These are phyloP conservation scores for Epinotia brunnichana DNA, from an alignment of 2,888 invertebrate genomes.

Conservation along the genomic window DNA sequence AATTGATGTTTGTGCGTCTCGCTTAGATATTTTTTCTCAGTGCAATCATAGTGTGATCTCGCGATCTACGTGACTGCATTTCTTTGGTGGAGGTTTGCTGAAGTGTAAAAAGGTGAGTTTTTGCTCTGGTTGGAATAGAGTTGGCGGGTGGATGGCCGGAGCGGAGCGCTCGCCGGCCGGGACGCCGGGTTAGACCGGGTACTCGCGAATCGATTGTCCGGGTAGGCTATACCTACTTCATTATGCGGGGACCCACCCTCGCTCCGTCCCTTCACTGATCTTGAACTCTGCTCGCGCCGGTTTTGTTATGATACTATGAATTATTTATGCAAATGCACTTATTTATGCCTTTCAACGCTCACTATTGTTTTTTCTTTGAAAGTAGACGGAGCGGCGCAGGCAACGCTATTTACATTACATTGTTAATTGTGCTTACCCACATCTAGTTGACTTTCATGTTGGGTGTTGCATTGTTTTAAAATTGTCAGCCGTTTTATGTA, in stretches of 20 bases:
- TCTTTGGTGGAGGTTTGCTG: conserved; percentile 73
- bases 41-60: conserved; percentile 72
- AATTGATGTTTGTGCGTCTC: conserved; percentile 67
- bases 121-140: conserved; percentile 58
- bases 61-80: conserved; percentile 77
- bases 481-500: neutral
- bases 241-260: conserved; percentile 61
- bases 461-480: neutral
- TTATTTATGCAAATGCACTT: conserved; percentile 61
- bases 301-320: conserved; percentile 59
- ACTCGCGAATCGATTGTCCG: conserved; percentile 78
- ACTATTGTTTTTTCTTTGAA: conserved; percentile 39
- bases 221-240: conserved; percentile 45
- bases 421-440: conserved; percentile 14
- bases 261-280: conserved; percentile 68
- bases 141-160: conserved; percentile 59
- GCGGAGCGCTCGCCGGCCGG: conserved; percentile 59
- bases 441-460: conserved; percentile 7
- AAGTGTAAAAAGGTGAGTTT: conserved; percentile 80
- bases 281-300: conserved; percentile 59
- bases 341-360: conserved; percentile 30
- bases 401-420: conserved; percentile 20
- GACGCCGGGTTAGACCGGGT: conserved; percentile 59
- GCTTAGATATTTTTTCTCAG: conserved; percentile 64
- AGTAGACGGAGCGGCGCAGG: conserved; percentile 27